These are phyloP conservation scores for Drosophila willistoni DNA, from an alignment of 1,140 invertebrate species.

Conservation along the genomic window DNA sequence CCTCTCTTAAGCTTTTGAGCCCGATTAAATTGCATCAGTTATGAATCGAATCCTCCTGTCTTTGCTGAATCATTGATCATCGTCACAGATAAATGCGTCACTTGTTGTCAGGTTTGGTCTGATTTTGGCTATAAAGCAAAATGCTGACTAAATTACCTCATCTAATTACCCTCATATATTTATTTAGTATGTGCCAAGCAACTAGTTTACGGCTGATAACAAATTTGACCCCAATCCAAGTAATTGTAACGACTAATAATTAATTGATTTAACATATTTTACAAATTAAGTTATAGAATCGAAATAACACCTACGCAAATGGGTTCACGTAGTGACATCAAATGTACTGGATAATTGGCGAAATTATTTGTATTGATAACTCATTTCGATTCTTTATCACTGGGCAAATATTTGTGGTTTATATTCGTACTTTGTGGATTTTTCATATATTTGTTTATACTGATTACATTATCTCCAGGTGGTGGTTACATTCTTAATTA, in stretches of 20 bases:
- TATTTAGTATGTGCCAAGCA: slow-evolving; percentile 21
- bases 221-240: not conserved
- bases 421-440: slow-evolving; percentile 30
- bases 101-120: slow-evolving; percentile 8
- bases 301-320: too few species aligned
- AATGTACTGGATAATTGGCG: not conserved
- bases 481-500: slow-evolving; percentile 64
- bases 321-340: not conserved
- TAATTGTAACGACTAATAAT: not conserved
- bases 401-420: slow-evolving; percentile 70
- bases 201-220: slow-evolving; percentile 2
- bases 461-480: slow-evolving; percentile 46
- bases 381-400: slow-evolving; percentile 14
- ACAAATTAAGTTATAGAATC: too few species aligned
- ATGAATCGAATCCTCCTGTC: not conserved
- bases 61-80: not conserved
- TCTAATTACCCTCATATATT: slow-evolving; percentile 55
- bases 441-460: slow-evolving; percentile 39
- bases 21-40: slow-evolving; percentile 42
- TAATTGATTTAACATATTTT: too few species aligned
- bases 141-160: slow-evolving; percentile 38
- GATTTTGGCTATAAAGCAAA: slow-evolving; percentile 12
- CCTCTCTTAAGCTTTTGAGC: slow-evolving; percentile 29
- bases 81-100: slow-evolving; percentile 46
- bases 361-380: not conserved